Evolutionary conservation across 2,113 vertebrate species (phyloP).

Genomic region (Stomatorhinus ivindoensis): DNA sequence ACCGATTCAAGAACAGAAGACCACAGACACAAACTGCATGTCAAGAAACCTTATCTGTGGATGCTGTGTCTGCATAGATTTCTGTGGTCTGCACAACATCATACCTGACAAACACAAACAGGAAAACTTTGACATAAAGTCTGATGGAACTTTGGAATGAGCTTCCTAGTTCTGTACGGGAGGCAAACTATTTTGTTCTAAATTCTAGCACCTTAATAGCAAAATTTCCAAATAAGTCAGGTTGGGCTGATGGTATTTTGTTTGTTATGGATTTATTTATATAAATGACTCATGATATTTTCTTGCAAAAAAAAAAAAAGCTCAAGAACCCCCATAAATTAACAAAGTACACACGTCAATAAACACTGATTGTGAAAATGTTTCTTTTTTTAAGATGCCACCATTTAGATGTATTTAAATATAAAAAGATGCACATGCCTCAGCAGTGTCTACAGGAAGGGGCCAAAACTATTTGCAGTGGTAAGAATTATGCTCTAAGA

Average conservation of each 20-base stretch:
- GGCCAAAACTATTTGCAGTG: neutral
- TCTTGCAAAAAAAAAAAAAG: neutral
- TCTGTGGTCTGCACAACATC: neutral
- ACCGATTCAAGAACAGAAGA: neutral
- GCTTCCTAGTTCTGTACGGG: neutral
- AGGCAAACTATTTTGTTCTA: neutral
- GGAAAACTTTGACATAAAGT: neutral
- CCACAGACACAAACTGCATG: neutral
- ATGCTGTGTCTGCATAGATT: neutral
- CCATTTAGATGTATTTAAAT: neutral
- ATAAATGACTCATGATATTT: neutral
- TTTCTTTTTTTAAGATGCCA: neutral
- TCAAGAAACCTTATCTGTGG: neutral
- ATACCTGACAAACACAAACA: neutral
- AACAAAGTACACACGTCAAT: neutral
- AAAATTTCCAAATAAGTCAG: neutral
- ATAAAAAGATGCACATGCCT: neutral
- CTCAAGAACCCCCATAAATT: neutral
- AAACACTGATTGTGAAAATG: neutral
- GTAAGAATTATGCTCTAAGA: neutral
- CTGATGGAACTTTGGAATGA: neutral
- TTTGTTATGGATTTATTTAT: neutral
- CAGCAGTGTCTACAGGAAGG: neutral
- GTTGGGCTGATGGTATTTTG: neutral
- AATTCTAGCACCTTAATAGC: neutral